Conservation (phyloP, 1,140 invertebrate genomes). For the Neodiprion virginianus region DNA sequence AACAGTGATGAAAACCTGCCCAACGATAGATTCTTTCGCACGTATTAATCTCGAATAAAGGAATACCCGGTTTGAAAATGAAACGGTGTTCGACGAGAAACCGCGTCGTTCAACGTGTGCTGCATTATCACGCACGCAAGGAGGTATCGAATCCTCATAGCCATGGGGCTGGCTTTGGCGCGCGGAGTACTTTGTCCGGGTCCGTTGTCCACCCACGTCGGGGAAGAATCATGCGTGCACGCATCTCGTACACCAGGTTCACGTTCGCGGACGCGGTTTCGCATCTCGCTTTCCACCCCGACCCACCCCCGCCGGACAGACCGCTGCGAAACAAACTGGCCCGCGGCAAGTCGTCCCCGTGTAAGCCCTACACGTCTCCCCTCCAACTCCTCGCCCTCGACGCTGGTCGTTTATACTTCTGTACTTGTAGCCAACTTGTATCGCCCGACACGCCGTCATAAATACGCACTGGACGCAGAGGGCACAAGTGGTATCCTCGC, state of each 20-base stretch:
- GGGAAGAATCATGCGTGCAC: slow-evolving; percentile 11
- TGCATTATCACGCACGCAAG: slow-evolving; percentile 45
- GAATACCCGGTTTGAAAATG: too few relatives aligned
- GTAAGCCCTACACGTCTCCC: too few relatives aligned
- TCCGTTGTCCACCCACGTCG: slow-evolving; percentile 41
- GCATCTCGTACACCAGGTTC: neutral
- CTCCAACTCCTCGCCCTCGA: neutral
- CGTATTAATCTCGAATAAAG: too few relatives aligned
- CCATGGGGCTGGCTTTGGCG: neutral
- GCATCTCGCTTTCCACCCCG: slow-evolving; percentile 18
- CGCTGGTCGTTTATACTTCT: slow-evolving; percentile 27
- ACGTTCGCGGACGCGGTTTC: neutral
- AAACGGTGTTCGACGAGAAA: too few relatives aligned
- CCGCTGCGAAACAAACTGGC: too few relatives aligned
- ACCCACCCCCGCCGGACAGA: neutral
- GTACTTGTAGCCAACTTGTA: slow-evolving; percentile 30
- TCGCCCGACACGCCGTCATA: slow-evolving; percentile 30
- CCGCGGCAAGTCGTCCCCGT: too few relatives aligned
- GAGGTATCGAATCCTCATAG: slow-evolving; percentile 17
- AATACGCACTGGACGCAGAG: slow-evolving; percentile 29
- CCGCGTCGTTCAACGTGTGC: slow-evolving; percentile 35
- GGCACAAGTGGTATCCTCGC: slow-evolving; percentile 22
- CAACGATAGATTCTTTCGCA: too few relatives aligned
- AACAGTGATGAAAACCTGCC: too few relatives aligned
- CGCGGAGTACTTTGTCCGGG: slow-evolving; percentile 34